Conservation (phyloP, 2,113 vertebrate genomes). For the Fulmarus glacialis region DNA sequence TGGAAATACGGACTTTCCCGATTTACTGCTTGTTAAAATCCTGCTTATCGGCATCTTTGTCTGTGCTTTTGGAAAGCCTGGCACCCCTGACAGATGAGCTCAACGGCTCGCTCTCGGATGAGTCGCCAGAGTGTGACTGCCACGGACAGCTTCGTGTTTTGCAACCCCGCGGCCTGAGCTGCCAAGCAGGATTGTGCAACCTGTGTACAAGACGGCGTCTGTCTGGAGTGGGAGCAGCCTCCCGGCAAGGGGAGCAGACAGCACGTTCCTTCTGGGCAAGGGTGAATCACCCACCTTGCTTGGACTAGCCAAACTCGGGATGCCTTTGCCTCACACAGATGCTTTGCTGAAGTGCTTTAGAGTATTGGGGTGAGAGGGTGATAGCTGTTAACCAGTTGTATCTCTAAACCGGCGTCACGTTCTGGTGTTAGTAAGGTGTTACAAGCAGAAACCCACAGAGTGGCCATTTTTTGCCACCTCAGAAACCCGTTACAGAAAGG, state of each 20-base stretch:
- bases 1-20: not conserved
- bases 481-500: not conserved
- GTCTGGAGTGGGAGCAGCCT: not conserved
- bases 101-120: not conserved
- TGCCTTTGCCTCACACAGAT: not conserved
- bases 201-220: not conserved
- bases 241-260: not conserved
- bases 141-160: not conserved
- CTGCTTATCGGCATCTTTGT: accelerated
- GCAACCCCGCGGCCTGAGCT: not conserved
- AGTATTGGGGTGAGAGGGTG: not conserved
- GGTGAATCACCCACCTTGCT: not conserved
- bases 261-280: not conserved
- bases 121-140: not conserved
- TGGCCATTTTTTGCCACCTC: not conserved
- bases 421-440: not conserved
- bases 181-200: not conserved
- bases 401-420: not conserved
- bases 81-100: not conserved
- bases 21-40: not conserved
- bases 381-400: not conserved
- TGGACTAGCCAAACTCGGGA: accelerated
- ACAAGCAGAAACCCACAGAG: not conserved
- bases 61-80: not conserved
- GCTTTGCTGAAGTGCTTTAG: not conserved